Percentiles rank a stretch among this genome's conserved stretches.
These are phyloP conservation scores for Nansenia antarctica DNA, from an alignment of 2,113 vertebrate species.

Conservation along the genomic window DNA sequence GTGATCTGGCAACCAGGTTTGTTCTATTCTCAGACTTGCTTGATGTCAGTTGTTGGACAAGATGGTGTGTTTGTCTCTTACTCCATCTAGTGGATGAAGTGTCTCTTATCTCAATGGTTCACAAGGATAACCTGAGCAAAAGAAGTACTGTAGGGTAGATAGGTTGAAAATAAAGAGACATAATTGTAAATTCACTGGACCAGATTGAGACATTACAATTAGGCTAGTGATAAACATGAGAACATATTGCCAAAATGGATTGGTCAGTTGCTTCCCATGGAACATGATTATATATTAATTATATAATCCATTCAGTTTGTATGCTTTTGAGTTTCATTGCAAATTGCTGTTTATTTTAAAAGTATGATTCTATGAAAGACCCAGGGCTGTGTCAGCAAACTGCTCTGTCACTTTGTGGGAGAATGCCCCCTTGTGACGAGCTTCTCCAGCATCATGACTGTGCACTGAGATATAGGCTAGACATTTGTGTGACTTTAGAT, in stretches of 20 bases:
- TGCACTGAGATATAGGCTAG: neutral
- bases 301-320: neutral
- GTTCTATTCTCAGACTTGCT: neutral
- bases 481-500: too few relatives aligned
- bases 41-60: too few relatives aligned
- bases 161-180: neutral
- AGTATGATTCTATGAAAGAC: neutral
- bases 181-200: neutral
- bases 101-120: neutral
- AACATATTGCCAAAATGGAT: neutral
- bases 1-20: too few relatives aligned
- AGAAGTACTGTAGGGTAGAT: neutral
- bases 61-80: too few relatives aligned
- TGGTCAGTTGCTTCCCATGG: neutral
- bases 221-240: neutral
- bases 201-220: neutral
- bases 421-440: neutral
- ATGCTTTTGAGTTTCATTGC: neutral
- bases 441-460: neutral
- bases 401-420: too few relatives aligned
- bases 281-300: too few relatives aligned
- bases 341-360: neutral
- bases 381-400: too few relatives aligned
- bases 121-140: neutral
- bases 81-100: conserved; percentile 37